Evolutionary conservation across 92 coral and sea anemone species (phyloP), one percentile per base, ranked within the genome.

Genomic region (Porites rus): DNA sequence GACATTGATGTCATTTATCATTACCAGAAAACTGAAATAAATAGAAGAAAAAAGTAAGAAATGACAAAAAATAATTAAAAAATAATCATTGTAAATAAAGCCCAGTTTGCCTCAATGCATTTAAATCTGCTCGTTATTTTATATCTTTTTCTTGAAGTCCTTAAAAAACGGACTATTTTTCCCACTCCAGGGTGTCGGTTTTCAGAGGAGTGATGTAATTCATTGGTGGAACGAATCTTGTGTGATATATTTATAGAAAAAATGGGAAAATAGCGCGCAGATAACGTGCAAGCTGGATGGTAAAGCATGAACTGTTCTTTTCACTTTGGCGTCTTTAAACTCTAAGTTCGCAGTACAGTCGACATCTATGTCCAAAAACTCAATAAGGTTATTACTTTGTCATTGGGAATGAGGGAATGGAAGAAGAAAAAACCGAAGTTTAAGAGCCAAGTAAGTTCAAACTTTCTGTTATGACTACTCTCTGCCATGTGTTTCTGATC

Each of bases 191-290:
- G 31, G 31, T 28, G 31, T 28, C 31, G 0, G 31, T 2, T 28
- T 28, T 28, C 0, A 28, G 31, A 74, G 78, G 18, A 38, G 78
- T 0, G 62, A 74, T n/a, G 61, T 74, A 60, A 38, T 46, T 74
- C 61, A 14, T 74, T 74, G 78, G 64, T 74, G 59, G 64, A 74
- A 74, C 61, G 64, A 28, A 74, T 74, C 78, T 74, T 74, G 64
- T 38, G 22, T 74, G 59, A 74, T 19, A 74, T 74, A 74, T 74
- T 74, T 74, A 74, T 21, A 28, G 78, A 43, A 74, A 74, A 51
- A 2, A n/a, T 60, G 78, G 61, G 63, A 74, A 74, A 74, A 38
- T 17, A 24, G 54, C 75, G 25, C 7, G 75, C 75, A 70, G 0
- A 43, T 70, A 70, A 70, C 75, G 28, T 19, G 75, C 10, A 19